These are phyloP conservation scores for Dendrolimus pini DNA, from an alignment of 2,888 invertebrate species.

Conservation along the genomic window DNA sequence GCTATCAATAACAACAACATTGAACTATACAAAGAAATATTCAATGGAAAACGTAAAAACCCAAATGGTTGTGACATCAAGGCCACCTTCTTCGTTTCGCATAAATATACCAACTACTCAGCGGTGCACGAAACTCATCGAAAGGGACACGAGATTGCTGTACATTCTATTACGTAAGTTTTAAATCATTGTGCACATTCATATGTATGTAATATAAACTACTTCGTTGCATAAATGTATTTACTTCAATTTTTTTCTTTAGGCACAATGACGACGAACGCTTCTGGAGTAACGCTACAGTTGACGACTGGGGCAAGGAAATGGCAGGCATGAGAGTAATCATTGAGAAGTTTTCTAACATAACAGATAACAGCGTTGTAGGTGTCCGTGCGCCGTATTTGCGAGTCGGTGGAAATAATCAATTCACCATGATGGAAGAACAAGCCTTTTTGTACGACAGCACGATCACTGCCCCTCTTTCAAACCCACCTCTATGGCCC, in stretches of 20 bases:
- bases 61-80: slow-evolving; percentile 96
- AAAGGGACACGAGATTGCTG: slow-evolving; percentile 95
- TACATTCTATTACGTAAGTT: slow-evolving; percentile 94
- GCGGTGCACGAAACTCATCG: slow-evolving; percentile 94
- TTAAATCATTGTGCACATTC: neutral
- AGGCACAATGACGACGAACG: slow-evolving; percentile 94
- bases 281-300: slow-evolving; percentile 95
- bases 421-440: slow-evolving; percentile 98
- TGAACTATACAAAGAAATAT: slow-evolving; percentile 94
- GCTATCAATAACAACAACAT: slow-evolving; percentile 97
- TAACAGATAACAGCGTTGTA: slow-evolving; percentile 93
- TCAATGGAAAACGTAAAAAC: slow-evolving; percentile 91
- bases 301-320: slow-evolving; percentile 95
- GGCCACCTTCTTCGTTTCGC: slow-evolving; percentile 93
- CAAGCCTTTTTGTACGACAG: slow-evolving; percentile 97
- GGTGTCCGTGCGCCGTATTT: slow-evolving; percentile 94
- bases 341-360: slow-evolving; percentile 91
- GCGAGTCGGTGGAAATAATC: slow-evolving; percentile 95
- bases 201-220: neutral
- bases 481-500: slow-evolving; percentile 96
- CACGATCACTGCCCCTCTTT: slow-evolving; percentile 93
- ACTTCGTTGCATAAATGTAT: neutral
- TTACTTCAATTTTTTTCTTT: slow-evolving; percentile 9
- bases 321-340: slow-evolving; percentile 96
- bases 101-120: slow-evolving; percentile 95